phyloP scores from a whole-genome alignment of 1,140 invertebrate species.

The Drosophila pseudoobscura region DNA sequence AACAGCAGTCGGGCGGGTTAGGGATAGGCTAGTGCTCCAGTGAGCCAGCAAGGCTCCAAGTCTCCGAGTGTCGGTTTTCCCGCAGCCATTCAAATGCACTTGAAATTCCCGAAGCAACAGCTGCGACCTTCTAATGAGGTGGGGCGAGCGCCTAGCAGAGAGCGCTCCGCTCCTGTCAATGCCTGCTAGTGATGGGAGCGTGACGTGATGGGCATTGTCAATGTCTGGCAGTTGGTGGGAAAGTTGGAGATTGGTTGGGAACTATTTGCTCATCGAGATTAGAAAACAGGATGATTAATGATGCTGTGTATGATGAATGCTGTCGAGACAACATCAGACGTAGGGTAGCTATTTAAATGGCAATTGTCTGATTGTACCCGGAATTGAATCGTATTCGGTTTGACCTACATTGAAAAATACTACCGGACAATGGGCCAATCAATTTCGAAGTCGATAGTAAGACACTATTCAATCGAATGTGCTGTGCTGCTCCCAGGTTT shows the following conservation, averaged over 20 bases:
- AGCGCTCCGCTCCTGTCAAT: constrained; percentile 16
- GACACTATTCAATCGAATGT: too few relatives aligned
- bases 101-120: constrained; percentile 77
- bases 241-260: constrained; percentile 8
- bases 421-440: too few relatives aligned
- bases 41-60: constrained; percentile 35
- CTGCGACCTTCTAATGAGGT: constrained; percentile 57
- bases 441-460: too few relatives aligned
- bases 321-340: neutral
- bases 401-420: too few relatives aligned
- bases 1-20: constrained; percentile 39
- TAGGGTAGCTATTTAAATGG: too few relatives aligned
- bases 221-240: neutral
- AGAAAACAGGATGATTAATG: constrained; percentile 23
- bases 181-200: constrained; percentile 29
- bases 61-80: constrained; percentile 17
- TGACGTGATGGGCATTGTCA: constrained; percentile 30
- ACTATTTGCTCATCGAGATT: neutral
- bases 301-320: constrained; percentile 26
- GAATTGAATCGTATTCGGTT: too few relatives aligned
- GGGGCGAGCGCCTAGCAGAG: neutral
- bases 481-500: too few relatives aligned
- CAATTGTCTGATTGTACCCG: too few relatives aligned
- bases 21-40: too few relatives aligned
- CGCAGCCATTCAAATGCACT: constrained; percentile 75